phyloP scores from a whole-genome alignment of 2,888 invertebrate genomes.

The Platynereis dumerilii region DNA sequence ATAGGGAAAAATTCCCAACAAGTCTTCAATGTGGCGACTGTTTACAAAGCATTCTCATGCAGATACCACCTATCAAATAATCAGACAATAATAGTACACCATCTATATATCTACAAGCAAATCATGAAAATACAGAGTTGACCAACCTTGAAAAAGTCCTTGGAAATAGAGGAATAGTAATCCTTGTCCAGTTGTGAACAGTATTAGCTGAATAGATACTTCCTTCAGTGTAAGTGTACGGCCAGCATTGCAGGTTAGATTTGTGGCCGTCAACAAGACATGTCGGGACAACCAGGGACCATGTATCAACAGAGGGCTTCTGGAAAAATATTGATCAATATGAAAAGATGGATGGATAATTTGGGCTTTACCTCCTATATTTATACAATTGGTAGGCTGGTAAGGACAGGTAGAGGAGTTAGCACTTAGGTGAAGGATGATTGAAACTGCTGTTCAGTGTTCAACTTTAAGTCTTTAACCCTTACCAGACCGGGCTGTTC shows the following conservation, averaged over 20 bases:
- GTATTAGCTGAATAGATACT: slow-evolving; percentile 55
- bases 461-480: too few species aligned
- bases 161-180: slow-evolving; percentile 58
- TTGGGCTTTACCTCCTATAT: too few species aligned
- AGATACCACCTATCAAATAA: background rate
- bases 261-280: slow-evolving; percentile 57
- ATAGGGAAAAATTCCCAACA: too few species aligned
- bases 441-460: too few species aligned
- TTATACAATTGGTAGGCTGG: too few species aligned
- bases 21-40: too few species aligned
- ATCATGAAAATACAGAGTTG: background rate
- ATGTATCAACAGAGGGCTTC: slow-evolving; percentile 41
- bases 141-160: slow-evolving; percentile 36
- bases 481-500: too few species aligned
- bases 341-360: too few species aligned
- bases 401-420: too few species aligned
- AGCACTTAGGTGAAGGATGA: too few species aligned
- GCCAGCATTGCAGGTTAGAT: slow-evolving; percentile 56
- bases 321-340: too few species aligned
- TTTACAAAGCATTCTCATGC: too few species aligned
- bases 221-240: slow-evolving; percentile 56
- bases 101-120: background rate
- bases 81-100: background rate
- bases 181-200: slow-evolving; percentile 57
- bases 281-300: slow-evolving; percentile 57